Conservation (phyloP, 2,113 vertebrate species). For the Brachyistius frenatus region DNA sequence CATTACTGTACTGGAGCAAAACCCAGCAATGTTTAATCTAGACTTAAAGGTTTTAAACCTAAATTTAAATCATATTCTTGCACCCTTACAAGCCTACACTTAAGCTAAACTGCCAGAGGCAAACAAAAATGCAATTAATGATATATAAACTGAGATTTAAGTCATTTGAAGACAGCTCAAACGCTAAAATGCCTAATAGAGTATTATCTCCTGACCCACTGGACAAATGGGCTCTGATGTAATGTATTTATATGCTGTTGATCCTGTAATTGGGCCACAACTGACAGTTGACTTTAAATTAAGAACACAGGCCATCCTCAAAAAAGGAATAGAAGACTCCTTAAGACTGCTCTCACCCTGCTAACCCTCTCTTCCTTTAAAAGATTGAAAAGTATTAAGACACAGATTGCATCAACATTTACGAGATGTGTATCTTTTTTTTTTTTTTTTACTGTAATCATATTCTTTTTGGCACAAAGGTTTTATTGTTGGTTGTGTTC, state of each 20-base stretch:
- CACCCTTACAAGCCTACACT: not conserved
- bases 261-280: too few species aligned
- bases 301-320: too few species aligned
- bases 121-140: conserved; percentile 19
- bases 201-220: not conserved
- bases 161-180: conserved; percentile 11
- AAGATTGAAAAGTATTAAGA: too few species aligned
- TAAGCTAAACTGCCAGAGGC: conserved; percentile 11
- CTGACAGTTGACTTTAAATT: too few species aligned
- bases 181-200: conserved; percentile 1
- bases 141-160: not conserved
- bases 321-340: too few species aligned
- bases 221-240: too few species aligned
- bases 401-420: too few species aligned
- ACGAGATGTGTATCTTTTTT: too few species aligned
- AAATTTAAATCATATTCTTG: conserved; percentile 13
- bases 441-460: too few species aligned
- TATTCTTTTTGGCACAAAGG: not conserved
- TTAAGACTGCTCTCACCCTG: too few species aligned
- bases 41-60: not conserved
- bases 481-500: not conserved
- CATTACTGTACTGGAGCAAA: not conserved
- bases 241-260: too few species aligned
- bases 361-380: too few species aligned
- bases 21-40: not conserved